These are phyloP conservation scores for Solenodon paradoxus DNA, from an alignment of 2,113 vertebrate genomes.

Conservation along the genomic window DNA sequence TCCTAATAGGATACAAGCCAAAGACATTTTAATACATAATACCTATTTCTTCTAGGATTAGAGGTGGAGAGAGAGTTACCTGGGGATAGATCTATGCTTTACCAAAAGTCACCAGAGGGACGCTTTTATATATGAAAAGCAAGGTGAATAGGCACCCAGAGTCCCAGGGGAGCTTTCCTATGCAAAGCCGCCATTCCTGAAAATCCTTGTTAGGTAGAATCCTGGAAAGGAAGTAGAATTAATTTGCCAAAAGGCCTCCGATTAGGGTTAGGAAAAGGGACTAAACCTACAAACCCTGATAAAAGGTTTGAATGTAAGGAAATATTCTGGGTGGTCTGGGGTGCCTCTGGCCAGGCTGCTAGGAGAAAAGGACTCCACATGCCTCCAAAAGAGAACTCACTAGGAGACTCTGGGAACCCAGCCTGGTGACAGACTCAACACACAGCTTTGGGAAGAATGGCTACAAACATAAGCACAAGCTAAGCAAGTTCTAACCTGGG, in stretches of 20 bases:
- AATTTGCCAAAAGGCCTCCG: not conserved
- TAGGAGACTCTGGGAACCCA: not conserved
- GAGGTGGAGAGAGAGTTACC: not conserved
- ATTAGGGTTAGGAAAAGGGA: not conserved
- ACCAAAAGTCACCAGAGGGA: not conserved
- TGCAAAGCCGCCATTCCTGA: not conserved
- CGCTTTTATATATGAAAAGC: not conserved
- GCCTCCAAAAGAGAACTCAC: not conserved
- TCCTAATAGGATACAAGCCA: not conserved
- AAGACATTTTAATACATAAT: not conserved
- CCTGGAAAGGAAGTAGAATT: not conserved
- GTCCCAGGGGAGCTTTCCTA: not conserved
- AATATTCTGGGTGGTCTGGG: not conserved
- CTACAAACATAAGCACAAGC: not conserved
- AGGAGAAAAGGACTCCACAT: not conserved
- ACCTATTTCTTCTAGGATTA: not conserved
- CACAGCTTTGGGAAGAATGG: not conserved
- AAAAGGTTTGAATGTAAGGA: not conserved
- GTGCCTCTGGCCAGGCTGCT: not conserved
- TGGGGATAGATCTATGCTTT: not conserved
- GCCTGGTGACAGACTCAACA: not conserved
- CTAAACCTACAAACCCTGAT: not conserved
- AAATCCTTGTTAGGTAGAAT: not conserved
- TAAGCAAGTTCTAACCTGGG: conserved; percentile 4
- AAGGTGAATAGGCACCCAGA: not conserved